Evolutionary conservation across 2,113 vertebrate genomes (phyloP).

Genomic region (Tenrec ecaudatus): DNA sequence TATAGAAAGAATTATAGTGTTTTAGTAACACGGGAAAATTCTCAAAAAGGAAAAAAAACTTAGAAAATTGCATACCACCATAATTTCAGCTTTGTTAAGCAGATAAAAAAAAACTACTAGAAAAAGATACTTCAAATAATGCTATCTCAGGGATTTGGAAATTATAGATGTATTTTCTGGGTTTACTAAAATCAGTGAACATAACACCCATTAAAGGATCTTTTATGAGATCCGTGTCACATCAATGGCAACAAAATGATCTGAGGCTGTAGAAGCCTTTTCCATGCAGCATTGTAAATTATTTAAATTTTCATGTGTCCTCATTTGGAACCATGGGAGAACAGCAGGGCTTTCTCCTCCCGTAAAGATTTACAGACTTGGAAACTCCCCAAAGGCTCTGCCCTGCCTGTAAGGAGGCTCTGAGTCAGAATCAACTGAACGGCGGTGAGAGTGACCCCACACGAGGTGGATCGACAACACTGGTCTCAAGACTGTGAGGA

Average conservation of each 20-base stretch:
- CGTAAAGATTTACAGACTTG: too few relatives aligned
- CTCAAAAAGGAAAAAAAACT: background rate
- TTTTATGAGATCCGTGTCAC: constrained; percentile 24
- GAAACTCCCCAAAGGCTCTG: too few relatives aligned
- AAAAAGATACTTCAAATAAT: background rate
- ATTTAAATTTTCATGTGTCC: background rate
- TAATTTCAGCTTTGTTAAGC: background rate
- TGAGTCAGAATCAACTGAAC: too few relatives aligned
- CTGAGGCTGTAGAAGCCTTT: constrained; percentile 10
- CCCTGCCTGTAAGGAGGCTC: too few relatives aligned
- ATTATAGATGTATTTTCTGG: background rate
- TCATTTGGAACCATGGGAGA: too few relatives aligned
- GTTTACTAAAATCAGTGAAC: background rate
- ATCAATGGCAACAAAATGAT: constrained; percentile 31
- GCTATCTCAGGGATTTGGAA: background rate
- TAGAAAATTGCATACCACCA: background rate
- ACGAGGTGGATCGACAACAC: too few relatives aligned
- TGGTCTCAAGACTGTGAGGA: too few relatives aligned
- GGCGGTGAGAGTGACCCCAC: too few relatives aligned
- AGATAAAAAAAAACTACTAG: constrained; percentile 3
- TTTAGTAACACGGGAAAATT: constrained; percentile 23
- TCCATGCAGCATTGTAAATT: background rate
- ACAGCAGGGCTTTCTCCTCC: too few relatives aligned
- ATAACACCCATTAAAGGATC: background rate
- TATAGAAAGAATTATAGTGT: constrained; percentile 6